Evolutionary conservation across 37 sponge, comb jelly and placozoan species (phyloP).

Genomic region (Halichondria panicea): DNA sequence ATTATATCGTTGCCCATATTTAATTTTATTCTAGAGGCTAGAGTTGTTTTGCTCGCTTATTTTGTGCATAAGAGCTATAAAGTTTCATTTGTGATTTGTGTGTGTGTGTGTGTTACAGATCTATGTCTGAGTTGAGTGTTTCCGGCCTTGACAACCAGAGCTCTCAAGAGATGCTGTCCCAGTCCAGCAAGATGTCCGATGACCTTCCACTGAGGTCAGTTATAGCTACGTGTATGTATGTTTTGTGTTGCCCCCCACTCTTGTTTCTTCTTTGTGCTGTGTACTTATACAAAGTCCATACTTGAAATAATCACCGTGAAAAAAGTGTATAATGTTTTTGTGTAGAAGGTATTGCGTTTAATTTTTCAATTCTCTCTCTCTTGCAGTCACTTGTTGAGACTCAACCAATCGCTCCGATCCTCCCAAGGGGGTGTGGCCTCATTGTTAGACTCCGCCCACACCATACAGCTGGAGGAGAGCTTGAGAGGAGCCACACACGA

Average conservation of each 20-base stretch:
- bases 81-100: too few species aligned
- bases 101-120: not conserved
- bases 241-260: not conserved
- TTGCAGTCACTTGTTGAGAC: not conserved
- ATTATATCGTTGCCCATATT: too few species aligned
- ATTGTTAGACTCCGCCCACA: slow-evolving; percentile 3
- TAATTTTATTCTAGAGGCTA: too few species aligned
- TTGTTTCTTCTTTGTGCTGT: not conserved
- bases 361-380: not conserved
- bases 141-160: not conserved
- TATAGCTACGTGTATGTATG: too few species aligned
- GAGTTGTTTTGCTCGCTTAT: too few species aligned
- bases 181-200: not conserved
- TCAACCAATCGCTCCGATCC: not conserved
- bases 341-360: too few species aligned
- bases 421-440: not conserved
- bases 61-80: too few species aligned
- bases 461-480: slow-evolving; percentile 26
- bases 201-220: slow-evolving; percentile 6
- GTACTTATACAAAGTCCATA: too few species aligned
- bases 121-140: not conserved
- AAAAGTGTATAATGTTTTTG: too few species aligned
- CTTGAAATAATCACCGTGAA: too few species aligned
- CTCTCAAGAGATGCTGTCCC: not conserved
- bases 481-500: slow-evolving; percentile 5